These are phyloP conservation scores for Mellilla xanthometata DNA, from an alignment of 2,888 invertebrate species.

Conservation along the genomic window DNA sequence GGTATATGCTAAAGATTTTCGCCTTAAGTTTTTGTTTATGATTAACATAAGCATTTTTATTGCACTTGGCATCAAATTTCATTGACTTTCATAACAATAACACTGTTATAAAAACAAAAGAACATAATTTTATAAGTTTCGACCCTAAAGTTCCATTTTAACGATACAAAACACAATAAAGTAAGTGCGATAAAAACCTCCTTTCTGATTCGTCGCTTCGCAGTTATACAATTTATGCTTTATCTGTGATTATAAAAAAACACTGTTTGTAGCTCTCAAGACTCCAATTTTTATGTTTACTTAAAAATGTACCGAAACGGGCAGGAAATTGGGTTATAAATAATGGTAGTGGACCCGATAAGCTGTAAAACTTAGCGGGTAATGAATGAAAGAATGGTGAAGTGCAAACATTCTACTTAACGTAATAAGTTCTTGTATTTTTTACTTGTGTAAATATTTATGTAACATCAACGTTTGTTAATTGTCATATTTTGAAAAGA, in stretches of 20 bases:
- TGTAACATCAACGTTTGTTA: no score
- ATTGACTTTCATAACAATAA: background rate
- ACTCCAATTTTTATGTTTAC: conserved; percentile 22
- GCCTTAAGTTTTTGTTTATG: no score
- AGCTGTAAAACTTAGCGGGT: conserved; percentile 11
- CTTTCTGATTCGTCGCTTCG: conserved; percentile 7
- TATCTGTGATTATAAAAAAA: conserved; percentile 27
- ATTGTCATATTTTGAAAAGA: no score
- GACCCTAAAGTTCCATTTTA: background rate
- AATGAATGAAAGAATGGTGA: conserved; percentile 2
- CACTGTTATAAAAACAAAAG: background rate
- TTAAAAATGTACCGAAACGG: conserved; percentile 25
- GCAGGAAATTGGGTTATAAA: conserved; percentile 28
- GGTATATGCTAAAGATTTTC: no score
- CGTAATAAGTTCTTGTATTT: no score
- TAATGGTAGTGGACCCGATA: conserved; percentile 26
- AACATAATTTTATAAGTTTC: background rate
- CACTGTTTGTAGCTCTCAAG: conserved; percentile 26
- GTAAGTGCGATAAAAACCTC: conserved; percentile 1
- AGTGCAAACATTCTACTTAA: background rate
- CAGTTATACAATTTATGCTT: conserved; percentile 39
- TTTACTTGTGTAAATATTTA: no score
- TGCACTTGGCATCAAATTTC: background rate
- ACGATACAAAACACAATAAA: background rate
- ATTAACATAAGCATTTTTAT: background rate